Conservation (phyloP, 2,888 invertebrate genomes). For the Cyclophora punctaria region DNA sequence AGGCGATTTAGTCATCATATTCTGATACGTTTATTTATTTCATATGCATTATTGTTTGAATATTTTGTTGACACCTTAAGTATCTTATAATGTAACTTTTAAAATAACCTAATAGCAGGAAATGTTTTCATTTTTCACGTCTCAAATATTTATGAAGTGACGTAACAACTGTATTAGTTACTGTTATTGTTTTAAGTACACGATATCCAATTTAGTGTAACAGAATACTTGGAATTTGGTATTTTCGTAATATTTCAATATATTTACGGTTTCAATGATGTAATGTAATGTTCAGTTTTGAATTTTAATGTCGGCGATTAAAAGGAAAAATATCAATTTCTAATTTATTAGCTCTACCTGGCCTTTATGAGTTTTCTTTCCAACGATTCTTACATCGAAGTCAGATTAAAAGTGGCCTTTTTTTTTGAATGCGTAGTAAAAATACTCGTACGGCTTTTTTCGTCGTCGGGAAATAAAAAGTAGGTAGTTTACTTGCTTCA, state of each 20-base stretch:
- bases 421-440: too few species aligned
- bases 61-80: too few species aligned
- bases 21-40: too few species aligned
- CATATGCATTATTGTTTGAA: too few species aligned
- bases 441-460: too few species aligned
- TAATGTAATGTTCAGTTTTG: conserved; percentile 7
- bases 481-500: too few species aligned
- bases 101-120: conserved; percentile 16
- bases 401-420: too few species aligned
- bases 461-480: too few species aligned
- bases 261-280: conserved; percentile 15
- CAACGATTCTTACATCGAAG: too few species aligned
- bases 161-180: conserved; percentile 20
- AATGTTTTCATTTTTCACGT: conserved; percentile 14
- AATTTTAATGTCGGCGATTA: conserved; percentile 18
- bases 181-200: conserved; percentile 20
- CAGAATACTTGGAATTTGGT: conserved; percentile 14
- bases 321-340: conserved; percentile 29
- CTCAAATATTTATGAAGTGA: conserved; percentile 21
- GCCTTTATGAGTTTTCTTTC: too few species aligned
- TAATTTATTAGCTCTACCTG: conserved; percentile 24
- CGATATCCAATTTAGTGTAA: conserved; percentile 19
- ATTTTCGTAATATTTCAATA: conserved; percentile 7
- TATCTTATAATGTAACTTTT: conserved; percentile 9
- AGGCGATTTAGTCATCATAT: too few species aligned